Percentiles rank a stretch among this genome's conserved stretches.
These are phyloP conservation scores for Tinamus major DNA, from an alignment of 2,797 vertebrate species.

Conservation along the genomic window DNA sequence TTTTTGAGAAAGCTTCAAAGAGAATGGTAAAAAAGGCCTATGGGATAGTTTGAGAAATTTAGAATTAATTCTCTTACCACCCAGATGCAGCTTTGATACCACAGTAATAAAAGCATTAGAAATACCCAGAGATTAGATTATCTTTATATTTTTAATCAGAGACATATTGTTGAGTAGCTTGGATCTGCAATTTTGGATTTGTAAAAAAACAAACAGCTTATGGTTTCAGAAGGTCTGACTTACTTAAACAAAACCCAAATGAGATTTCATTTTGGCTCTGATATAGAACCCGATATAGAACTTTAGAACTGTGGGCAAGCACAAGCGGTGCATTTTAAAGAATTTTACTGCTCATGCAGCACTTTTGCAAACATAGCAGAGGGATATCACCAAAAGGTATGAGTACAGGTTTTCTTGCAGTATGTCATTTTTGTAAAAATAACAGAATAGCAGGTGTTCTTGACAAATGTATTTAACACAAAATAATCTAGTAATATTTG, in stretches of 20 bases:
- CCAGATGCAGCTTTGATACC: not conserved
- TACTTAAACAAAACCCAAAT: not conserved
- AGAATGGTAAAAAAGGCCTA: not conserved
- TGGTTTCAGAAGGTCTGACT: not conserved
- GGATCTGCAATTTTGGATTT: not conserved
- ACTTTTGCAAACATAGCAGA: not conserved
- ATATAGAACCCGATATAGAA: not conserved
- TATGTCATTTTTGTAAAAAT: not conserved
- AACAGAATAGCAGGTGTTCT: not conserved
- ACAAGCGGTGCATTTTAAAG: not conserved
- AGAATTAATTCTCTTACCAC: conserved; percentile 22
- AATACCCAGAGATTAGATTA: conserved; percentile 5
- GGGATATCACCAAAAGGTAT: not conserved
- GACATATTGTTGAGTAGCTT: not conserved
- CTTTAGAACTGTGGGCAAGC: not conserved
- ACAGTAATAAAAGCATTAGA: not conserved
- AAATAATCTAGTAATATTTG: not conserved
- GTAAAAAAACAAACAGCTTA: not conserved
- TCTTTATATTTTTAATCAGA: conserved; percentile 2
- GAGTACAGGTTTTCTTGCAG: not conserved
- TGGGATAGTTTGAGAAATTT: not conserved
- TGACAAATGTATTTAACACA: not conserved
- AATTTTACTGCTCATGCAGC: not conserved
- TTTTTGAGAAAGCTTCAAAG: conserved; percentile 8
- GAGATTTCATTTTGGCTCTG: not conserved